Conservation (phyloP, 2,888 invertebrate genomes). For the Xestia ashworthii region DNA sequence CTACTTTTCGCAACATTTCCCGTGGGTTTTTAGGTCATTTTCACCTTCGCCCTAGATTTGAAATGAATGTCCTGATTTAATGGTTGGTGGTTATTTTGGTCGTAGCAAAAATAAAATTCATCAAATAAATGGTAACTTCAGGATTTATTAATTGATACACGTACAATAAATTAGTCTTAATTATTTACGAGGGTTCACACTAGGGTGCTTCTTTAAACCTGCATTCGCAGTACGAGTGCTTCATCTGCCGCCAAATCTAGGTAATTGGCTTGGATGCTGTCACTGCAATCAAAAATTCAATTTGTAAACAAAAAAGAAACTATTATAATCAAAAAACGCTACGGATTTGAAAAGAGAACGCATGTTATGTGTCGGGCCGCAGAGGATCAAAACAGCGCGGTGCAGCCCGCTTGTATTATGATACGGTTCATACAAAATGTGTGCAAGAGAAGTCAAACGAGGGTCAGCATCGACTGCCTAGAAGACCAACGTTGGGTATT, state of each 20-base stretch:
- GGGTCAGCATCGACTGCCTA: neutral
- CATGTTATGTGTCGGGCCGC: neutral
- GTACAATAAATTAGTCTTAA: slow-evolving; percentile 19
- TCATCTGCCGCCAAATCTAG: slow-evolving; percentile 84
- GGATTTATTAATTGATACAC: slow-evolving; percentile 35
- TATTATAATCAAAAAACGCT: neutral
- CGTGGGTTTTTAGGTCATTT: neutral
- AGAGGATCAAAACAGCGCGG: neutral
- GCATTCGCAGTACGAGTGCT: slow-evolving; percentile 87
- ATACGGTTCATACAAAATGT: neutral
- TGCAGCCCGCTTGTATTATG: neutral
- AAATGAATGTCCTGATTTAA: neutral
- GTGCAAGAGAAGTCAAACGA: neutral
- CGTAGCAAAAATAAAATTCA: neutral
- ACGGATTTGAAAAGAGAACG: neutral
- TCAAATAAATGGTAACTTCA: slow-evolving; percentile 4
- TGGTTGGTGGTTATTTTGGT: too few species aligned
- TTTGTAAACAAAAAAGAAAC: neutral
- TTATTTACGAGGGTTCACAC: neutral
- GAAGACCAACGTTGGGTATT: neutral
- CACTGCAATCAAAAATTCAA: slow-evolving; percentile 78
- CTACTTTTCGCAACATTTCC: neutral
- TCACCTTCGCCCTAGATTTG: neutral
- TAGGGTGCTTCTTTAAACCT: slow-evolving; percentile 70
- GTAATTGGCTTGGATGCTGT: slow-evolving; percentile 80